Evolutionary conservation across 2,888 invertebrate genomes (phyloP), one percentile per base, ranked within the genome.

Genomic region (Morpho deidamia): DNA sequence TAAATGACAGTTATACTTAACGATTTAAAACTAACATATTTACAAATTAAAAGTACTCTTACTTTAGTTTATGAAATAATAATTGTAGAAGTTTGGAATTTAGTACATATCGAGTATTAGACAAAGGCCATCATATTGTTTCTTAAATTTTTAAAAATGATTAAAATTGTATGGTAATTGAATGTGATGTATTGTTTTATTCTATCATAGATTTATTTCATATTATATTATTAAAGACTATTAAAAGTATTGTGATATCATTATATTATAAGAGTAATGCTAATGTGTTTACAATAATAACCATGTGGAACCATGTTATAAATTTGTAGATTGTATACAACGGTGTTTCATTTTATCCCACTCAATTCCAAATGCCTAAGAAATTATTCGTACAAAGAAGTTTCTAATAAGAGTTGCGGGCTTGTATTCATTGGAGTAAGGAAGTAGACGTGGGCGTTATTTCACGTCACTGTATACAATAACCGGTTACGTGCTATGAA

Each of bases 241-340:
- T n/a, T 72, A 76, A 52, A 81, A 85, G 77, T 87, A 87, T 84
- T 87, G 87, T 87, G 87, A 87, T 87, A 87, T 83, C 71, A 76
- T 75, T 80, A 72, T 74, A 75, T 72, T 73, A 63, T 75, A 78
- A 75, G 74, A 75, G 73, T 71, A 70, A 69, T 76, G 71, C 72
- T 56, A 60, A 76, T 72, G 70, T 76, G 75, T 75, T 77, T 77
- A 50, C 66, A 71, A 71, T 78, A 56, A 61, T 56, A 53, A 58
- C 54, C 47, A 74, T 76, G 74, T 76, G 74, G 67, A 74, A 73
- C 60, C 78, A 78, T 80, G 77, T 82, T 81, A 84, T 79, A 79
- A 79, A 80, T 65, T 72, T 79, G 68, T 77, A 83, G 77, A 78
- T 60, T 62, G 51, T 51, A 60, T 71, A 61, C 58, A 53, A 23